Evolutionary conservation across 1,140 invertebrate species (phyloP).

Genomic region (Antheraea pernyi): DNA sequence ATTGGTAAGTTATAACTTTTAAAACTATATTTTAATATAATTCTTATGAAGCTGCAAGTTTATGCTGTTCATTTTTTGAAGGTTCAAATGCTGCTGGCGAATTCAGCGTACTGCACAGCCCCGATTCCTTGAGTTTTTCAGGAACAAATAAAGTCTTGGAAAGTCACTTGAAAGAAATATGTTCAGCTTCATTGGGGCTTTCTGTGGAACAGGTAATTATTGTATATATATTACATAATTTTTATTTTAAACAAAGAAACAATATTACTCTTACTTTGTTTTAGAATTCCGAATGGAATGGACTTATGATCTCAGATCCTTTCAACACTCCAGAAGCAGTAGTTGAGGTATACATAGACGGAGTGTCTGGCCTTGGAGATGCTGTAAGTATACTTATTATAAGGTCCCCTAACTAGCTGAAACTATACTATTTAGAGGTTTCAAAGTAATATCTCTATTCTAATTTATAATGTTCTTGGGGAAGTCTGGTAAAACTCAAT

Average conservation of each 20-base stretch:
- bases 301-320: slow-evolving; percentile 85
- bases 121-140: slow-evolving; percentile 83
- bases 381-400: slow-evolving; percentile 42
- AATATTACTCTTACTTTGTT: slow-evolving; percentile 36
- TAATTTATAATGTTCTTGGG: too few relatives aligned
- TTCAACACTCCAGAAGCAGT: slow-evolving; percentile 89
- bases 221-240: not conserved
- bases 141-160: slow-evolving; percentile 74
- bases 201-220: slow-evolving; percentile 80
- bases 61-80: slow-evolving; percentile 56
- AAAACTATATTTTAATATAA: not conserved
- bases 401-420: not conserved
- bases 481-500: too few relatives aligned
- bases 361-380: slow-evolving; percentile 79
- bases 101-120: slow-evolving; percentile 83
- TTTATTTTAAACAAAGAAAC: not conserved
- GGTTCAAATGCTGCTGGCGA: slow-evolving; percentile 82
- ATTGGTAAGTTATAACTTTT: slow-evolving; percentile 47
- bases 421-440: too few relatives aligned
- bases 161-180: slow-evolving; percentile 85
- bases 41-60: not conserved
- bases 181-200: slow-evolving; percentile 84
- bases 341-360: slow-evolving; percentile 87
- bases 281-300: slow-evolving; percentile 85
- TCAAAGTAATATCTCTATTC: too few relatives aligned